Conservation (phyloP, 2,113 vertebrate genomes). For the Cacatua alba region DNA sequence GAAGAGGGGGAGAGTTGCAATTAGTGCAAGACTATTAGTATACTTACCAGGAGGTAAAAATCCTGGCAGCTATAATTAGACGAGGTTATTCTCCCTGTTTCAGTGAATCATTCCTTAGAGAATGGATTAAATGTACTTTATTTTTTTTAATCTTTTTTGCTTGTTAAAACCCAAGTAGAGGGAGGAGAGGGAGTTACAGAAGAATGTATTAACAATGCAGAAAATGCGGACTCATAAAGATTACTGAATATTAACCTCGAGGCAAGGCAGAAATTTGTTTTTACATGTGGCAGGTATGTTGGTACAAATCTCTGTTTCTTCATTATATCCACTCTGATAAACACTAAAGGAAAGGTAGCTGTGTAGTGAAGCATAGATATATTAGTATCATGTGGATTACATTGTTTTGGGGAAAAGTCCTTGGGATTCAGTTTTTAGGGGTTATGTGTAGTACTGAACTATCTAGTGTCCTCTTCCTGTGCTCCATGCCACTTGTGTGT, state of each 20-base stretch:
- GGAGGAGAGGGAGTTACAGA: not conserved
- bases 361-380: not conserved
- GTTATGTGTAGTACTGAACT: not conserved
- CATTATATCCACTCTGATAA: not conserved
- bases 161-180: not conserved
- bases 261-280: not conserved
- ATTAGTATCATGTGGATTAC: not conserved
- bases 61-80: slow-evolving; percentile 45
- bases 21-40: slow-evolving; percentile 20
- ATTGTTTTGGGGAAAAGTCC: not conserved
- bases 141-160: not conserved
- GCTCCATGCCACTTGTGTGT: not conserved
- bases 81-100: not conserved
- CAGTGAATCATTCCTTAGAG: slow-evolving; percentile 41
- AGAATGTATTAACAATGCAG: not conserved
- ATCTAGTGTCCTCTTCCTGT: not conserved
- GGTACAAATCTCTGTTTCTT: not conserved
- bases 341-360: not conserved
- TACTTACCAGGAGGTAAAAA: slow-evolving; percentile 36
- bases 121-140: not conserved
- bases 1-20: not conserved
- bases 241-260: not conserved
- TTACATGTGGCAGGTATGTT: not conserved
- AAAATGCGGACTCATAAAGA: not conserved
- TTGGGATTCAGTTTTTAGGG: not conserved